Evolutionary conservation across 2,113 vertebrate genomes (phyloP).

Genomic region (Indicator indicator): DNA sequence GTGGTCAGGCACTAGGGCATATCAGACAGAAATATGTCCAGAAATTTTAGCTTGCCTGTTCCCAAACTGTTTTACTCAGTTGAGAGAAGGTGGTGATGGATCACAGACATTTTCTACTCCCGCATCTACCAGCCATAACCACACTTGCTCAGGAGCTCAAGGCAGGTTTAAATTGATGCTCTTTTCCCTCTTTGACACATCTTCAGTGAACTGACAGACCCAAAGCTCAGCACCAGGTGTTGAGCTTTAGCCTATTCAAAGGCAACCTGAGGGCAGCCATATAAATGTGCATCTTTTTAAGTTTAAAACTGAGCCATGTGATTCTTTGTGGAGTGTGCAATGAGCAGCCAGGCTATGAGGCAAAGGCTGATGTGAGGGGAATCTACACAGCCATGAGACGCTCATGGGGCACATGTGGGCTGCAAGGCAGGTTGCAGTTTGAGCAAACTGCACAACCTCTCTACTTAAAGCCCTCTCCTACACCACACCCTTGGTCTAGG

Average conservation of each 20-base stretch:
- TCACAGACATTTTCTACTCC: background rate
- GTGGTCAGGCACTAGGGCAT: background rate
- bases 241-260: background rate
- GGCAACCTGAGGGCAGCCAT: background rate
- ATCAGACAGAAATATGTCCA: background rate
- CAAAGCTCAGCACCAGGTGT: background rate
- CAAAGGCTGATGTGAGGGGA: fast-evolving
- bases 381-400: fast-evolving
- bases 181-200: background rate
- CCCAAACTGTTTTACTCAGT: background rate
- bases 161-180: background rate
- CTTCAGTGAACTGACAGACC: background rate
- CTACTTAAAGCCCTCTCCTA: background rate
- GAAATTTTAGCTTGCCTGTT: background rate
- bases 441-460: background rate
- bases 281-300: background rate
- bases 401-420: fast-evolving
- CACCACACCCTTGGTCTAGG: background rate
- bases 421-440: background rate
- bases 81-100: background rate
- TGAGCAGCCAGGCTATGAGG: background rate
- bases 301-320: background rate
- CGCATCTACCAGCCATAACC: background rate
- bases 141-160: background rate
- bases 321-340: background rate